Evolutionary conservation across 2,797 vertebrate species (phyloP), one percentile per base, ranked within the genome.

Genomic region (Perodicticus potto): DNA sequence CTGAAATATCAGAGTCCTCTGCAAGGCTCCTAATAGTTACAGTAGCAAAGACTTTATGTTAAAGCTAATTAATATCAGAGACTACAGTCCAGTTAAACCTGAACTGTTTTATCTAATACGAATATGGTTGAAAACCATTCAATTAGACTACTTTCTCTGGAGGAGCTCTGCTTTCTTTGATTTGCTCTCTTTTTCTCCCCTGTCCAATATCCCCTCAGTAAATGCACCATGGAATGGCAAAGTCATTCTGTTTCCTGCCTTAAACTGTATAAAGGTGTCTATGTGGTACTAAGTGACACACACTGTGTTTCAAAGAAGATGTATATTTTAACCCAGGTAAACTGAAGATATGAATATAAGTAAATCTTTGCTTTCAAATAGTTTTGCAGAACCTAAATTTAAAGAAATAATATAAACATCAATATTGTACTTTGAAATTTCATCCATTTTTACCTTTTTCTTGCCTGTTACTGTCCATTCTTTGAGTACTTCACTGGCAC

Each of bases 391-490:
- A 34, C 27, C 40, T 90, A 76, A 49, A 23, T 55, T 91, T 93
- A 34, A 69, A 70, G 69, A 67, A 86, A 59, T 69, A 70, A 77
- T 55, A 86, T 12, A 78, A 85, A 72, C 40, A 96, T 29, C 7
- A 89, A 76, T 40, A 95, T 20, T 19, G 73, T 23, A 40, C 16
- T 94, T 67, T 77, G 80, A 94, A 89, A 82, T 70, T 69, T 72
- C 74, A 94, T 93, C 91, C 23, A 94, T 55, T 29, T 88, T 98
- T 98, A 99, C 99, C 99, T 99, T 99, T 98, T 99, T 99, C 97
- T 99, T 99, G 93, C 99, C 99, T 0, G 99, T 99, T 83, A 99
- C 99, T 86, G 99, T 99, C 99, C 99, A 99, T 97, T 99, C 99
- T 97, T 99, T 99, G 97, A 99, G 98, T 84, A 99, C 99, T 97